These are phyloP conservation scores for Chironomus striatipennis DNA, from an alignment of 1,140 invertebrate species.

Conservation along the genomic window DNA sequence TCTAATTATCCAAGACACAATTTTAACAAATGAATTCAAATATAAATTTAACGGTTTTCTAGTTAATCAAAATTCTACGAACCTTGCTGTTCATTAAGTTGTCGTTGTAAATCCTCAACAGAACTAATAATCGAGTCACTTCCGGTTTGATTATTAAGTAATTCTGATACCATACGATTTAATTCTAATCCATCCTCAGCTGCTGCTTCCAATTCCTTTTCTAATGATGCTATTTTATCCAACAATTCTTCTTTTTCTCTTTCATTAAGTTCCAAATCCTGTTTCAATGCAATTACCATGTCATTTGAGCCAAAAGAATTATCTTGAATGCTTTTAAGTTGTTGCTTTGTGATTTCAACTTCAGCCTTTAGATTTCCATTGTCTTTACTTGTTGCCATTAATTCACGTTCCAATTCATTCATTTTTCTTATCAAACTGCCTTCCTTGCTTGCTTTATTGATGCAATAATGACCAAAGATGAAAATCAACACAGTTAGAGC, in stretches of 20 bases:
- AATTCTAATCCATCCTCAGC: conserved; percentile 56
- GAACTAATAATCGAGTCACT: conserved; percentile 51
- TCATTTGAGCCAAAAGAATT: conserved; percentile 63
- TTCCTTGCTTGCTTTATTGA: conserved; percentile 61
- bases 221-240: conserved; percentile 47
- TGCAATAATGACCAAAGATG: conserved; percentile 65
- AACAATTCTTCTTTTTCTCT: conserved; percentile 41
- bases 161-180: conserved; percentile 54
- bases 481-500: conserved; percentile 60
- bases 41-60: not conserved
- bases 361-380: conserved; percentile 56
- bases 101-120: conserved; percentile 51
- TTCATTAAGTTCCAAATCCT: conserved; percentile 44
- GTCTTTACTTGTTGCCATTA: conserved; percentile 44
- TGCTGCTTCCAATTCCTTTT: conserved; percentile 55
- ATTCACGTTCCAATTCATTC: conserved; percentile 48
- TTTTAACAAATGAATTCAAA: too few species aligned
- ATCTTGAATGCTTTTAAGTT: conserved; percentile 54
- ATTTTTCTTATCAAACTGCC: conserved; percentile 48
- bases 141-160: conserved; percentile 48
- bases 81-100: conserved; percentile 51
- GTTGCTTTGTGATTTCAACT: conserved; percentile 49
- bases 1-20: not conserved
- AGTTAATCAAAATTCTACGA: too few species aligned
- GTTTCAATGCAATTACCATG: conserved; percentile 53